A percentile compares a stretch with the other conserved stretches of the same genome.
Conservation (phyloP, 2,113 vertebrate genomes). For the Pedetes capensis region DNA sequence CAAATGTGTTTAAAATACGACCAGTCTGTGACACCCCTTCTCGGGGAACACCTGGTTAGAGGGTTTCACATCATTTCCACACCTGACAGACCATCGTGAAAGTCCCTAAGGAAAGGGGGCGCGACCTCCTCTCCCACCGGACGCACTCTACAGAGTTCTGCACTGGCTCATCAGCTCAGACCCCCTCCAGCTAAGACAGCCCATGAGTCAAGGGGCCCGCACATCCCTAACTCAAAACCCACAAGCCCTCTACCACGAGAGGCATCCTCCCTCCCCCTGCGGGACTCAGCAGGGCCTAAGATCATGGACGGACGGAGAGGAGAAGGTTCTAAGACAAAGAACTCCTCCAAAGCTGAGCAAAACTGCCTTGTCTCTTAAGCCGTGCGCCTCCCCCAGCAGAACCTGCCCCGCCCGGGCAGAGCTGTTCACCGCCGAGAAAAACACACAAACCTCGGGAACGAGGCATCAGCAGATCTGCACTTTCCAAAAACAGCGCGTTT, state of each 20-base stretch:
- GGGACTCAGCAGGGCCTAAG: not conserved
- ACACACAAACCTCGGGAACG: constrained; percentile 19
- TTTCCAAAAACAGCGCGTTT: constrained; percentile 65
- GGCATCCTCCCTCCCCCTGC: not conserved
- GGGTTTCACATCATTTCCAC: not conserved
- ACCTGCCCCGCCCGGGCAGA: not conserved
- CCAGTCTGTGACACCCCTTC: not conserved
- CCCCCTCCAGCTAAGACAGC: not conserved
- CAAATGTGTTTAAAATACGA: not conserved
- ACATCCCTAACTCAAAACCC: not conserved
- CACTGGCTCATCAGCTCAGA: not conserved
- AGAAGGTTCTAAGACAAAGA: not conserved
- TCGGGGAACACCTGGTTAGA: not conserved
- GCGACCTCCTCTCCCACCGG: not conserved
- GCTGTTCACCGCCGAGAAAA: not conserved
- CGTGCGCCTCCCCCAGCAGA: not conserved
- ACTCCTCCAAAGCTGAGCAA: not conserved
- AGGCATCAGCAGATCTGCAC: constrained; percentile 45
- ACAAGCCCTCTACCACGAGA: not conserved
- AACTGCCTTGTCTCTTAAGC: not conserved
- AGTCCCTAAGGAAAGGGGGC: not conserved
- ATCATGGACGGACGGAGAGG: not conserved
- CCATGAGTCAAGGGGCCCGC: fast-evolving
- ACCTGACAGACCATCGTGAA: not conserved
- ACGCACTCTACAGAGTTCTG: not conserved